A percentile compares a stretch with the other conserved stretches of the same genome.
Evolutionary conservation across 2,113 vertebrate species (phyloP).

Genomic region (Cyanocitta stelleri): DNA sequence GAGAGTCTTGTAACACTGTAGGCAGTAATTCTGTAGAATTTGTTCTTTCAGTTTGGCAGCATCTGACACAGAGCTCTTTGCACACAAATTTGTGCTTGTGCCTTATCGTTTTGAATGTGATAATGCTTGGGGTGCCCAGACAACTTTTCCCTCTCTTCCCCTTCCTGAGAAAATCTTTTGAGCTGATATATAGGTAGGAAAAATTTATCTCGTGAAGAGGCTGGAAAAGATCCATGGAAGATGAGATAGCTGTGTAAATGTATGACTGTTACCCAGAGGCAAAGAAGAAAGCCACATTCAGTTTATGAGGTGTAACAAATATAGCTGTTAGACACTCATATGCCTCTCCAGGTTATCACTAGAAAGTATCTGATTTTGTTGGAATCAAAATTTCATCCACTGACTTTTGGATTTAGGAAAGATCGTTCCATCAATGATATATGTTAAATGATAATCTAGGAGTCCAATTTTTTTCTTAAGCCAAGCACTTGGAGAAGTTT

Average conservation of each 20-base stretch:
- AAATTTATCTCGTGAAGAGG: not conserved
- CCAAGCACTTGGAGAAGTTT: not conserved
- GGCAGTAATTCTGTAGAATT: not conserved
- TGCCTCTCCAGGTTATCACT: not conserved
- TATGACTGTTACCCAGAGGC: not conserved
- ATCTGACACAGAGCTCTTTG: not conserved
- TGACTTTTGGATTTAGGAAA: not conserved
- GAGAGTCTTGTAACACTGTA: not conserved
- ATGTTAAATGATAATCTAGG: not conserved
- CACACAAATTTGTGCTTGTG: not conserved
- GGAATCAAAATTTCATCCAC: not conserved
- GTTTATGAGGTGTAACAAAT: not conserved
- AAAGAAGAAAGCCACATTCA: not conserved
- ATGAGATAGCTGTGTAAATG: not conserved
- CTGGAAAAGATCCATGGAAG: not conserved
- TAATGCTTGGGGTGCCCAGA: not conserved
- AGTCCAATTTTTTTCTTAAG: not conserved
- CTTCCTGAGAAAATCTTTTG: not conserved
- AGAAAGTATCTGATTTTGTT: not conserved
- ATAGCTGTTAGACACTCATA: not conserved
- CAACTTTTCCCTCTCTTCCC: not conserved
- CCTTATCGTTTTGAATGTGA: not conserved
- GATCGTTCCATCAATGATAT: not conserved
- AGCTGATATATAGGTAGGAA: not conserved
- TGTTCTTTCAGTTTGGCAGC: not conserved